Percentiles rank a stretch among this genome's conserved stretches.
Conservation (phyloP, 2,888 invertebrate species). For the Melikaiella ostensackeni region DNA sequence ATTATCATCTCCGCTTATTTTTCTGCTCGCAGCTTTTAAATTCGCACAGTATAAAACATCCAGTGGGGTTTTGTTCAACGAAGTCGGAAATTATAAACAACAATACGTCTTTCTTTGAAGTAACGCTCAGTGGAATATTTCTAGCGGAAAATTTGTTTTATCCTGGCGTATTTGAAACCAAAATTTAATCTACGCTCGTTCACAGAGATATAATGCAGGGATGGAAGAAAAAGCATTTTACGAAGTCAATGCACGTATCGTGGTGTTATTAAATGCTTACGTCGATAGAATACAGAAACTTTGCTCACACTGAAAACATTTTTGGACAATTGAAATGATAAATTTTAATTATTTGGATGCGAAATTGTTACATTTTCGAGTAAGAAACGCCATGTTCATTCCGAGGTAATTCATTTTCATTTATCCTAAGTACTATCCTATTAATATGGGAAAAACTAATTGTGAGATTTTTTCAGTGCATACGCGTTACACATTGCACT, state of each 20-base stretch:
- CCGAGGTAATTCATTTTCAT: too few species aligned
- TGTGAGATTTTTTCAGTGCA: not conserved
- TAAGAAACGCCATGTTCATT: too few species aligned
- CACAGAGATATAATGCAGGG: not conserved
- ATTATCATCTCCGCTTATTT: not conserved
- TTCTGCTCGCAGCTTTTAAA: not conserved
- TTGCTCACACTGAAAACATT: too few species aligned
- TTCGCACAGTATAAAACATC: not conserved
- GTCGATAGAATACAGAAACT: too few species aligned
- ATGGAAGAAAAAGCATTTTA: not conserved
- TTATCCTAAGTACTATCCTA: too few species aligned
- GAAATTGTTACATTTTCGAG: too few species aligned
- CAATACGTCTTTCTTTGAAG: slow-evolving; percentile 9
- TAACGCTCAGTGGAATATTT: not conserved
- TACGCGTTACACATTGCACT: not conserved
- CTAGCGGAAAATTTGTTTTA: slow-evolving; percentile 1
- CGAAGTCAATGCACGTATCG: not conserved
- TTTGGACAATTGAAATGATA: too few species aligned
- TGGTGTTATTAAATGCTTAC: not conserved
- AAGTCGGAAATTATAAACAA: slow-evolving; percentile 10
- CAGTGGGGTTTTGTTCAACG: not conserved
- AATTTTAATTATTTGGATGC: too few species aligned
- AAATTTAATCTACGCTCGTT: not conserved
- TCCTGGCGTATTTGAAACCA: too few species aligned
- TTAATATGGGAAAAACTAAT: too few species aligned